These are phyloP conservation scores for Digitonthophagus gazella DNA, from an alignment of 2,888 invertebrate genomes.

Conservation along the genomic window DNA sequence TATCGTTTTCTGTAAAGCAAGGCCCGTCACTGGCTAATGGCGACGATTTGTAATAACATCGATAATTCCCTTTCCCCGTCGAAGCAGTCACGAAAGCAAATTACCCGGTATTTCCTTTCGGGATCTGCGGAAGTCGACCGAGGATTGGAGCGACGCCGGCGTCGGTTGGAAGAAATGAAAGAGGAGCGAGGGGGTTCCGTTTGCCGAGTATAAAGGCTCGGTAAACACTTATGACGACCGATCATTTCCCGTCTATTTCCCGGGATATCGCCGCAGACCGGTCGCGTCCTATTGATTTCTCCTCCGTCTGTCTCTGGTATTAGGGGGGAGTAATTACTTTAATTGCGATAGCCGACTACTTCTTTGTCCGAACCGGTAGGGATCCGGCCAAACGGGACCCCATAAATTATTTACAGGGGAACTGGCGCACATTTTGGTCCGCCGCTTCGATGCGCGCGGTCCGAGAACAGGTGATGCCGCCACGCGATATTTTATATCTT, in stretches of 20 bases:
- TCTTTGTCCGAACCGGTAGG: neutral
- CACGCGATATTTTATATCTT: constrained; percentile 14
- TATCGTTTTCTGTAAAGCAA: neutral
- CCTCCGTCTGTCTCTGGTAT: constrained; percentile 22
- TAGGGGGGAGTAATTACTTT: constrained; percentile 38
- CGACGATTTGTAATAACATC: constrained; percentile 6
- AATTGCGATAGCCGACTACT: constrained; percentile 30
- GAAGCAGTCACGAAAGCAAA: constrained; percentile 12
- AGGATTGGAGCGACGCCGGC: neutral
- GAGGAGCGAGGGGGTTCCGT: constrained; percentile 4
- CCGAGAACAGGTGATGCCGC: constrained; percentile 14
- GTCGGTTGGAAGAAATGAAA: constrained; percentile 17
- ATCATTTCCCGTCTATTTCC: constrained; percentile 29
- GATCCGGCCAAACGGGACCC: neutral
- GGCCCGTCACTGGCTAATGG: neutral
- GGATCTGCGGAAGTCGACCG: neutral
- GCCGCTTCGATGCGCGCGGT: constrained; percentile 7
- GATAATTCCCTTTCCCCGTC: neutral
- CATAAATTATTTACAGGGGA: constrained; percentile 20
- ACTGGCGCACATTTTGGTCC: constrained; percentile 15
- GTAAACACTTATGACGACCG: constrained; percentile 37
- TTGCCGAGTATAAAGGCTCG: constrained; percentile 19
- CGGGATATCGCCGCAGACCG: constrained; percentile 31
- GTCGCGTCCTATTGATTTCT: constrained; percentile 24
- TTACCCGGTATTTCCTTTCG: neutral